These are phyloP conservation scores for Branchipolynoe longqiensis DNA, from an alignment of 2,888 invertebrate species.

Conservation along the genomic window DNA sequence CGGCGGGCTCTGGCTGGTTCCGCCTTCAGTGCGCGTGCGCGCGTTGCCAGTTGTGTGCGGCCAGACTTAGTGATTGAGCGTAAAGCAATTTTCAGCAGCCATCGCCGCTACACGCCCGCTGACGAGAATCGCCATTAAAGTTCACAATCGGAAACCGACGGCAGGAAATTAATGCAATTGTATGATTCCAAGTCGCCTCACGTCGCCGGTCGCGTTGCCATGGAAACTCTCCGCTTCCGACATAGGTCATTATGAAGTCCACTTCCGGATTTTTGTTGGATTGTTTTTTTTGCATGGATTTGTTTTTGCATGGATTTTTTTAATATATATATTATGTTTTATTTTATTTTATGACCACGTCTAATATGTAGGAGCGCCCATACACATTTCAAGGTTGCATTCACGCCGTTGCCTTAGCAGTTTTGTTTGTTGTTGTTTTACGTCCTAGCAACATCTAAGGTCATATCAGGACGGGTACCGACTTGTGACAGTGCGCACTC, in stretches of 20 bases:
- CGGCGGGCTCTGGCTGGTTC: background rate
- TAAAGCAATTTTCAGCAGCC: background rate
- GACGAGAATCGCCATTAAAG: constrained; percentile 24
- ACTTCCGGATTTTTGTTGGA: constrained; percentile 22
- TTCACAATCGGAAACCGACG: constrained; percentile 6
- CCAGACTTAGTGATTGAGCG: constrained; percentile 17
- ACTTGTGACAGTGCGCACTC: no score
- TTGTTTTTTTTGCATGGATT: no score
- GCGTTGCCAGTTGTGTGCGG: background rate
- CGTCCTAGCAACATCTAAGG: no score
- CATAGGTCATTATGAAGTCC: background rate
- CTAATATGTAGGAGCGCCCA: no score
- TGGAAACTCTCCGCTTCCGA: background rate
- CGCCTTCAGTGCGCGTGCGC: background rate
- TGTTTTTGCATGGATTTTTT: no score
- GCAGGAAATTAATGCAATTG: constrained; percentile 18
- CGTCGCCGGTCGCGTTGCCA: constrained; percentile 2
- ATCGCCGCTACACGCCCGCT: background rate
- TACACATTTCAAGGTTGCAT: constrained; percentile 44
- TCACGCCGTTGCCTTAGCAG: background rate
- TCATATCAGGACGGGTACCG: no score
- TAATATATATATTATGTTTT: no score
- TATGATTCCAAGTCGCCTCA: constrained; percentile 6
- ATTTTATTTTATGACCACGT: no score
- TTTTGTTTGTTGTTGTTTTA: no score